phyloP scores from a whole-genome alignment of 1,140 invertebrate species.

The Drosophila ercepeae region DNA sequence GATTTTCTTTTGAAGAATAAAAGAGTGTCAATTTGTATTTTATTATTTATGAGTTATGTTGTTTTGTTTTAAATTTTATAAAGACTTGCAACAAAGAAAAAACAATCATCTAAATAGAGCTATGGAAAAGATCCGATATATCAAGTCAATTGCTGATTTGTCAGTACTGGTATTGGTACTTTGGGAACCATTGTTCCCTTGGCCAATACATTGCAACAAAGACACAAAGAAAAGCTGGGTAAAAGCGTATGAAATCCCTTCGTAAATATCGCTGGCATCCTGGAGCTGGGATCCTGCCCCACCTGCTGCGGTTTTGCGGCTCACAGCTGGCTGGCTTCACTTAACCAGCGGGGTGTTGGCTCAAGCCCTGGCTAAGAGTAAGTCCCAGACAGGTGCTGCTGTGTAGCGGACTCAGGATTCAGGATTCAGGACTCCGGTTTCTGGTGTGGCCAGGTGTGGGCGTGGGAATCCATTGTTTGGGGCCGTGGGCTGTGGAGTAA shows the following conservation, averaged over 20 bases:
- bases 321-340: slow-evolving; percentile 3
- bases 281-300: slow-evolving; percentile 8
- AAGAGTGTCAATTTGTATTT: too few species aligned
- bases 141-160: slow-evolving; percentile 11
- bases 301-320: slow-evolving; percentile 33
- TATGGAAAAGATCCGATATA: background rate
- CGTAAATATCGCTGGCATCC: slow-evolving; percentile 33
- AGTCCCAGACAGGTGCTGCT: slow-evolving; percentile 1
- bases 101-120: background rate
- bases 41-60: background rate
- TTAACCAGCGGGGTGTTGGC: slow-evolving; percentile 5
- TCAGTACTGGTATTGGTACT: slow-evolving; percentile 9
- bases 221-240: slow-evolving; percentile 28
- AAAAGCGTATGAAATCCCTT: slow-evolving; percentile 50
- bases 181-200: slow-evolving; percentile 12
- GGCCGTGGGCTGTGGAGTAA: slow-evolving; percentile 25
- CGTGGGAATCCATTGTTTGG: slow-evolving; percentile 51
- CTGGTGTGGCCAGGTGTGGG: background rate
- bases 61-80: background rate
- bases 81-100: background rate
- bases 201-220: slow-evolving; percentile 42
- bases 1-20: too few species aligned
- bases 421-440: background rate
- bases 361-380: background rate
- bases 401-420: background rate